These are phyloP conservation scores for Euura saliciscinereae DNA, from an alignment of 1,140 invertebrate species.

Conservation along the genomic window DNA sequence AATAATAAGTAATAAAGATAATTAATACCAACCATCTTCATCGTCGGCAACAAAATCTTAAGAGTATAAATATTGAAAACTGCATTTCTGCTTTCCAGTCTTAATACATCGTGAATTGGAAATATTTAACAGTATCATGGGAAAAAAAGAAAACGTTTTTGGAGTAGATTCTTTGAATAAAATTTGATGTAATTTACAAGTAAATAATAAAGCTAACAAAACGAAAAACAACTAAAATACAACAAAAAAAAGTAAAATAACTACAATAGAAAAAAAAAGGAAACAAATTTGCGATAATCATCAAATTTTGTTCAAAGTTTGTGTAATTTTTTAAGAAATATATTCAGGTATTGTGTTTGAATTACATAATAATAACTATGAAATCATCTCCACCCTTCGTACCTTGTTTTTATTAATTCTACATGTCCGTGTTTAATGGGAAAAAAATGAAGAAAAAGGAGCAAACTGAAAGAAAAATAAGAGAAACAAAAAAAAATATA, in stretches of 20 bases:
- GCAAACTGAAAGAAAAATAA: slow-evolving; percentile 36
- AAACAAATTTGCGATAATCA: slow-evolving; percentile 30
- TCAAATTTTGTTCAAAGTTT: slow-evolving; percentile 52
- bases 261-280: slow-evolving; percentile 23
- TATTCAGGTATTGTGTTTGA: slow-evolving; percentile 30
- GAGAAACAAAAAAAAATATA: slow-evolving; percentile 37
- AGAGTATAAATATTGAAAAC: slow-evolving; percentile 30
- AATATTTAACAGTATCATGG: slow-evolving; percentile 34
- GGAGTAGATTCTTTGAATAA: slow-evolving; percentile 52
- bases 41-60: slow-evolving; percentile 11
- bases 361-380: slow-evolving; percentile 38
- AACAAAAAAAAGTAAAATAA: slow-evolving; percentile 44
- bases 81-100: slow-evolving; percentile 62
- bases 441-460: slow-evolving; percentile 39
- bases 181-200: slow-evolving; percentile 42
- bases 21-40: slow-evolving; percentile 44
- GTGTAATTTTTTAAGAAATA: slow-evolving; percentile 50
- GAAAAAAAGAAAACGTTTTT: not conserved
- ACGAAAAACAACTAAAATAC: too few relatives aligned
- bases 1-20: slow-evolving; percentile 53
- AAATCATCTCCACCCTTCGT: slow-evolving; percentile 51
- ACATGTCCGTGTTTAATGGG: slow-evolving; percentile 51
- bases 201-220: not conserved
- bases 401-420: slow-evolving; percentile 53
- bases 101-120: slow-evolving; percentile 41